Base-by-base conservation (phyloP, 2,797 vertebrate genomes). In the Coreius guichenoti region DNA sequence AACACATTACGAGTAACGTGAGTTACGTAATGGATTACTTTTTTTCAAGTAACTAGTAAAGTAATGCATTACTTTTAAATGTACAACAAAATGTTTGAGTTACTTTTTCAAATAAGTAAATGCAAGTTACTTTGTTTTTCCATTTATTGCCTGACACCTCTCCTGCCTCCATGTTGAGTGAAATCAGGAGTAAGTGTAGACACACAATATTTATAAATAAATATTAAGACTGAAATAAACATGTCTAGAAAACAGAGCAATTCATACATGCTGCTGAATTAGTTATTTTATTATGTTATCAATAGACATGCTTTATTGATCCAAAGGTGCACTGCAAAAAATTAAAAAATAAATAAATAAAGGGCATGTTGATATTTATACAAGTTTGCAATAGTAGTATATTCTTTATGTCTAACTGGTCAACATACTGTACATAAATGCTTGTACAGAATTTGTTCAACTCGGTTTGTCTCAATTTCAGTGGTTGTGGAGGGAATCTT, bases 311-410 rank as follows among this genome's bases (percentile, higher is more conserved):
- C 3, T 56, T 54, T 43, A 43, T 51, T 36, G 43, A 36, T 68
- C 14, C 21, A 75, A 51, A 33, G 8, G 19, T 63, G 54, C 33
- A 23, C 33, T n/a, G 12, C 19, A n/a, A 13, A 14, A 11, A 0
- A 9, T 1, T 9, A 39, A 8, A 1, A 0, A 0, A 47, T 0
- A 47, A 47, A 4, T 4, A 5, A 14, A 43, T 39, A 43, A 14
- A 1, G 1, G 2, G 0, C 3, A 56, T 36, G 8, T 16, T 36
- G 13, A 56, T 56, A 23, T 54, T 16, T 76, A 0, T 36, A 36
- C 12, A 76, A n/a, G 21, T 76, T 76, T 56, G 21, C 1, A 8
- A 23, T 36, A 36, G 21, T 16, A n/a, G 31, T 39, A 39, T 39
- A 39, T 39, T 39, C 33, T 76, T 29, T 14, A 47, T n/a, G 17